These are phyloP conservation scores for Dipodomys spectabilis DNA, from an alignment of 2,113 vertebrate genomes.

Conservation along the genomic window DNA sequence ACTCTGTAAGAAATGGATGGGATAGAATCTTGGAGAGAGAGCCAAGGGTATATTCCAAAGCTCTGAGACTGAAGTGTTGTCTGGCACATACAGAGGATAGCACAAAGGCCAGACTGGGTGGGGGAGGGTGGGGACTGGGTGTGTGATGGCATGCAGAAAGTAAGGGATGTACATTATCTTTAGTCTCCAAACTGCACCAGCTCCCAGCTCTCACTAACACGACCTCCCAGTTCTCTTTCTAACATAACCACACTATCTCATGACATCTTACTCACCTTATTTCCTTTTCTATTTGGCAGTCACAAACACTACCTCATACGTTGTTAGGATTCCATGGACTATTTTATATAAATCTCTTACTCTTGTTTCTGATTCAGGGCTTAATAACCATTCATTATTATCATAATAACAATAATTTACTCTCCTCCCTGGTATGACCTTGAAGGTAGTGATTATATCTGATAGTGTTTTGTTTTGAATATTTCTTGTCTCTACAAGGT, in stretches of 20 bases:
- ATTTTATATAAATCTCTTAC: background rate
- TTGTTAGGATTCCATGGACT: background rate
- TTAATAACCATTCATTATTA: slow-evolving; percentile 26
- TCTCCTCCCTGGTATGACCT: slow-evolving; percentile 6
- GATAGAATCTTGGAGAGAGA: too few species aligned
- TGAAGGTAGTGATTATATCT: background rate
- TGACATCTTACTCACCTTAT: background rate
- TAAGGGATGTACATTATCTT: too few species aligned
- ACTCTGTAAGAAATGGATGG: background rate
- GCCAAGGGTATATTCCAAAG: background rate
- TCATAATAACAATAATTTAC: background rate
- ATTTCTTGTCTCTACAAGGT: background rate
- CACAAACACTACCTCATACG: background rate
- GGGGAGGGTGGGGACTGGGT: too few species aligned
- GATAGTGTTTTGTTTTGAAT: background rate
- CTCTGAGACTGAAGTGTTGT: background rate
- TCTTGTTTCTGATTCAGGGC: background rate
- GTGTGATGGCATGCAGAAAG: background rate
- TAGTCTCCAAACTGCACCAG: background rate
- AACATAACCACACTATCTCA: background rate
- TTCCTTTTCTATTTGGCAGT: background rate
- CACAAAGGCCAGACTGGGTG: background rate
- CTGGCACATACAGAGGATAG: background rate
- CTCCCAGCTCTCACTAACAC: background rate
- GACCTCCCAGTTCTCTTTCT: background rate